phyloP scores from a whole-genome alignment of 2,797 vertebrate species.

The Oreonectes daqikongensis region DNA sequence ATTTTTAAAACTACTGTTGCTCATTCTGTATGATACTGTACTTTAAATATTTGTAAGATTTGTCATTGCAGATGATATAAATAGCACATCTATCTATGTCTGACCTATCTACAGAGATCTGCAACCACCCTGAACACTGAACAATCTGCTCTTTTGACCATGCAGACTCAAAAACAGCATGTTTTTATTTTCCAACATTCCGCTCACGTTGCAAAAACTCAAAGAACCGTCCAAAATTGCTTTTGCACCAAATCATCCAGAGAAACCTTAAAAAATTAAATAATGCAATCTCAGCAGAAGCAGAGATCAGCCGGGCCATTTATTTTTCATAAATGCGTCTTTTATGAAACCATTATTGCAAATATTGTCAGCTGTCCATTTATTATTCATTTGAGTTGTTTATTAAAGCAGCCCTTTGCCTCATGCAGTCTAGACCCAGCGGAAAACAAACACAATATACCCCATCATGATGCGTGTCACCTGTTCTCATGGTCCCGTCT shows the following conservation, averaged over 20 bases:
- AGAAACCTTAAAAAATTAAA: constrained; percentile 40
- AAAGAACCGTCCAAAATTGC: constrained; percentile 6
- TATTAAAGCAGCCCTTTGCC: constrained; percentile 65
- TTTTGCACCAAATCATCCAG: constrained; percentile 51
- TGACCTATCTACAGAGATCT: too few species aligned
- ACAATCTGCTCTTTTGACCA: neutral
- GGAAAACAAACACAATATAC: constrained; percentile 51
- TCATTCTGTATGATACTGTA: neutral
- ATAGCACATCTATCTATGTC: too few species aligned
- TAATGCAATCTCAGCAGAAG: constrained; percentile 59
- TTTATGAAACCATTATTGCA: constrained; percentile 70
- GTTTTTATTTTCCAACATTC: neutral
- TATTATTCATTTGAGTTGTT: constrained; percentile 73
- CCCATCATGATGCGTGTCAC: constrained; percentile 34
- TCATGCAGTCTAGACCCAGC: constrained; percentile 27
- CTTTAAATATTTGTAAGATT: neutral
- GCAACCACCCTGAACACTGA: neutral
- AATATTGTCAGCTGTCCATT: constrained; percentile 70
- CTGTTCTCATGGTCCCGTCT: constrained; percentile 28
- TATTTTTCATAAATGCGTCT: constrained; percentile 73
- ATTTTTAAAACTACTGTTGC: too few species aligned
- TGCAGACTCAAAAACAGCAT: too few species aligned
- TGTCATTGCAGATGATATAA: too few species aligned
- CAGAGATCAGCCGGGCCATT: constrained; percentile 56
- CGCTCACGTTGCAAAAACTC: neutral